Percentiles rank a stretch among this genome's conserved stretches.
Conservation (phyloP, 2,113 vertebrate genomes). For the Centropus bengalensis region DNA sequence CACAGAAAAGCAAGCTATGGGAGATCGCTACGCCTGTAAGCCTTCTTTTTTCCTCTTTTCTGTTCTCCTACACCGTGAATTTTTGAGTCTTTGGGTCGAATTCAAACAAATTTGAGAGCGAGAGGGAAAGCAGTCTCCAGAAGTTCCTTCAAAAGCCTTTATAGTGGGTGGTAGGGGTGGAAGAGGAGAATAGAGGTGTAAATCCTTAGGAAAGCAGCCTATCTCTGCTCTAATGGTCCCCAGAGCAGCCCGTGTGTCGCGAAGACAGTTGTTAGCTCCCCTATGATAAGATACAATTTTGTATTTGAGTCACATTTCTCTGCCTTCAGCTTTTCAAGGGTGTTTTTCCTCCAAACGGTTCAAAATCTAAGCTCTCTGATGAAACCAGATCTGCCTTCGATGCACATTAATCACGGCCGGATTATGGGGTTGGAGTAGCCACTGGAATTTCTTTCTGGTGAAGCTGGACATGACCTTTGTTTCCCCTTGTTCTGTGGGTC, state of each 20-base stretch:
- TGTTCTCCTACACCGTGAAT: neutral
- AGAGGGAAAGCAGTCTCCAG: neutral
- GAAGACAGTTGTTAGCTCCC: neutral
- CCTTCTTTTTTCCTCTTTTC: neutral
- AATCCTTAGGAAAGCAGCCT: neutral
- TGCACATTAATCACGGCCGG: conserved; percentile 26
- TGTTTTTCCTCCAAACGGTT: neutral
- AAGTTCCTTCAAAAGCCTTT: neutral
- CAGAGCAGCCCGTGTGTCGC: neutral
- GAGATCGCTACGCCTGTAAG: neutral
- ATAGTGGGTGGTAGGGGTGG: neutral
- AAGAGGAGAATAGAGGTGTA: neutral
- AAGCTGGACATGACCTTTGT: conserved; percentile 52
- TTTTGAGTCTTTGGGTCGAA: neutral
- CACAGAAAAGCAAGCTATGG: neutral
- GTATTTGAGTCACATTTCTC: neutral
- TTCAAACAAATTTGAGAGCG: neutral
- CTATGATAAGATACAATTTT: neutral
- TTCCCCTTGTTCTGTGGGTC: conserved; percentile 36
- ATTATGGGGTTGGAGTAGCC: conserved; percentile 53
- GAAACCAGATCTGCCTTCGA: conserved; percentile 22
- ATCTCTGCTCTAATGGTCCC: neutral
- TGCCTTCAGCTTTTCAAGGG: neutral
- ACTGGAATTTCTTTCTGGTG: conserved; percentile 51
- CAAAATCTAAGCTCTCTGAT: neutral